Conservation (phyloP, 2,113 vertebrate species). For the Addax nasomaculatus region DNA sequence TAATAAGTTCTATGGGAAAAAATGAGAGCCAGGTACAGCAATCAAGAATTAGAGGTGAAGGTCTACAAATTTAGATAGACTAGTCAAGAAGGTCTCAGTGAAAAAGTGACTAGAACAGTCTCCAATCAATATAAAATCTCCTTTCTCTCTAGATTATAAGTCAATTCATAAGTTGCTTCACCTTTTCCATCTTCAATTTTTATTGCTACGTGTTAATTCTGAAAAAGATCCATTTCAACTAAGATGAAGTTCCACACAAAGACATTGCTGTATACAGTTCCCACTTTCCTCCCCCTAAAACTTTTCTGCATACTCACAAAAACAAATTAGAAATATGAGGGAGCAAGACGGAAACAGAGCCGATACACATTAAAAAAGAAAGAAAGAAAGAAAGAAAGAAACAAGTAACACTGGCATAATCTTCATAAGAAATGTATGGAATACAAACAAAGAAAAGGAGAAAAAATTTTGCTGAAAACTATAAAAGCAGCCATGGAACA, state of each 20-base stretch:
- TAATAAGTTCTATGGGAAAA: neutral
- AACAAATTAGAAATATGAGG: neutral
- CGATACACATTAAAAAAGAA: neutral
- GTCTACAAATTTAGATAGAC: neutral
- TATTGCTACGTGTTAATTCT: neutral
- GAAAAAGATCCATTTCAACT: neutral
- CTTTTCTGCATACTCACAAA: neutral
- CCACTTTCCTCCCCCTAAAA: rapidly evolving
- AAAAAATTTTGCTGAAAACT: neutral
- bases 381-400: neutral
- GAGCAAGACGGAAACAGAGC: neutral
- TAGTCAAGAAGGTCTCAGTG: neutral
- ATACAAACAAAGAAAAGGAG: neutral
- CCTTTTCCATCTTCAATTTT: neutral
- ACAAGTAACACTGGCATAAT: neutral
- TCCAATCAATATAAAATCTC: neutral
- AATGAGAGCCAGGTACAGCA: neutral
- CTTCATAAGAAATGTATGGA: neutral
- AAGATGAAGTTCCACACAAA: neutral
- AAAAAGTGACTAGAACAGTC: neutral
- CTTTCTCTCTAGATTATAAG: neutral
- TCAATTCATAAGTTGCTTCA: neutral
- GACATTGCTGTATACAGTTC: neutral
- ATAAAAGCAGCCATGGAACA: neutral
- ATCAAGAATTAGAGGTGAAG: neutral